Conservation (phyloP, 2,797 vertebrate species). For the Pachyuromys duprasi region DNA sequence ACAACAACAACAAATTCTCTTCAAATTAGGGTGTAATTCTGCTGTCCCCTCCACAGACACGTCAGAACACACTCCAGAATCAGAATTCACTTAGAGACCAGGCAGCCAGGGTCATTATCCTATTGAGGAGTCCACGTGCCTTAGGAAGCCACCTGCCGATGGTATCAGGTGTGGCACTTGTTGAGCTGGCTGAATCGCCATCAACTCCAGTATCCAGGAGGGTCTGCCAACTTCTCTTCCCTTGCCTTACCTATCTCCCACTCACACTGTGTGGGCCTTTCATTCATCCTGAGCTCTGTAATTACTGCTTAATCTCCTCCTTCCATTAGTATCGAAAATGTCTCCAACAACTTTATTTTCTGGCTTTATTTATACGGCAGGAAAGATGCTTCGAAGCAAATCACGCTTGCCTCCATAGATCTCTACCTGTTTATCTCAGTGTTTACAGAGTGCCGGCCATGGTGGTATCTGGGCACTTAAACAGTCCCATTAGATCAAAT, state of each 20-base stretch:
- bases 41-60: neutral
- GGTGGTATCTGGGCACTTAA: conserved; percentile 73
- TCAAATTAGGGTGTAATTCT: neutral
- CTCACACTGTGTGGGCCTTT: conserved; percentile 15
- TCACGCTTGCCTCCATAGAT: conserved; percentile 72
- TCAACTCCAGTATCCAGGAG: neutral
- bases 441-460: conserved; percentile 77
- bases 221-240: neutral
- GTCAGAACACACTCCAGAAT: neutral
- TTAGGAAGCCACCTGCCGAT: neutral
- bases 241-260: neutral
- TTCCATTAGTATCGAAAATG: conserved; percentile 75
- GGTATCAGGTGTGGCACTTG: neutral
- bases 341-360: conserved; percentile 77
- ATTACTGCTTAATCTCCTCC: conserved; percentile 75
- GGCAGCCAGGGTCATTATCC: neutral
- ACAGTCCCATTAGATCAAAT: conserved; percentile 80
- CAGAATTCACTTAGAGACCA: neutral
- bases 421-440: conserved; percentile 78
- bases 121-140: neutral
- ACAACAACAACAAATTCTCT: neutral
- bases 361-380: conserved; percentile 74
- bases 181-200: neutral
- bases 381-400: conserved; percentile 79
- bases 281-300: conserved; percentile 67